Evolutionary conservation across 2,113 vertebrate genomes (phyloP), one percentile per base, ranked within the genome.

Genomic region (Ameiurus melas): DNA sequence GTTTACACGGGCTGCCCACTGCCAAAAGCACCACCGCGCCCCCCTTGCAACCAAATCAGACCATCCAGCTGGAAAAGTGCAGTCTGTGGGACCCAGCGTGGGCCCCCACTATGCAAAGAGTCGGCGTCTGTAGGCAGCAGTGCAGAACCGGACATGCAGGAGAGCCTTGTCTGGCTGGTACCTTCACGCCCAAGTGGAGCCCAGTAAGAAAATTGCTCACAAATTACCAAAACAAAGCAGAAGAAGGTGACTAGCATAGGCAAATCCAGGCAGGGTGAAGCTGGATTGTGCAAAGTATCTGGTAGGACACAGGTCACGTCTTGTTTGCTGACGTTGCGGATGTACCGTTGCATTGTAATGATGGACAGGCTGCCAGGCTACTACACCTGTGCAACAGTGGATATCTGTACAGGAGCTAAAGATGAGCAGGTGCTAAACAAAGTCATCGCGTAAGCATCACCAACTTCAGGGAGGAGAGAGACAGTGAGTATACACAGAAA

Each of bases 1-100:
- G 91, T 92, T 89, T 66, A 57, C 71, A 70, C 79, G 81, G 84
- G 84, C 81, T 87, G 88, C 60, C 86, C 84, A 85, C 70, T 92
- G 90, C 88, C 85, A 91, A 89, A 88, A 88, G 73, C 73, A 53
- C 71, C 82, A 77, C 53, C 58, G 66, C 27, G 58, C 80, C 77
- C 81, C 77, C 87, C 87, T 86, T 84, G 88, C 87, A 90, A 89
- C 86, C 90, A 89, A 91, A 92, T 87, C 84, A 90, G 89, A 80
- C 80, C 88, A 84, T 82, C 90, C 86, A 83, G 68, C 87, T 90
- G 90, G 85, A 90, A 91, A 91, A 88, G 75, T 83, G 86, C 90
- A 91, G 92, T 89, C 90, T 91, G 90, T 90, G 90, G 90, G 86
- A 66, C 87, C 83, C 87, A 91, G 90, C 89, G 55, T 90, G 90